Conservation (phyloP, 1,140 invertebrate species). For the Psix sp. region DNA sequence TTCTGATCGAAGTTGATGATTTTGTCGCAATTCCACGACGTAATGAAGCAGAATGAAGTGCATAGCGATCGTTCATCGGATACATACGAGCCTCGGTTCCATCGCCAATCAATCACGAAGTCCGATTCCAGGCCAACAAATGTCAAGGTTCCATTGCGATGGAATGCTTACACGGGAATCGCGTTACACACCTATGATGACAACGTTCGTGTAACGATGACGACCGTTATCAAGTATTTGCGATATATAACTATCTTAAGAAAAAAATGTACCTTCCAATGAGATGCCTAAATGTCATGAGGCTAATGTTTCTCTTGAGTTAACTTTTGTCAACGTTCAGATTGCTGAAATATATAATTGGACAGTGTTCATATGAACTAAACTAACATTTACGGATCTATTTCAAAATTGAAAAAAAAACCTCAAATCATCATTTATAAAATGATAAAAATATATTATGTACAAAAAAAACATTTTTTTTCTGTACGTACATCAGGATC, state of each 20-base stretch:
- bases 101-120: constrained; percentile 69
- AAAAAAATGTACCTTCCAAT: constrained; percentile 26
- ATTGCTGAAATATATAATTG: too few relatives aligned
- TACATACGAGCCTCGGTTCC: constrained; percentile 62
- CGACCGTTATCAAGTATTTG: constrained; percentile 51
- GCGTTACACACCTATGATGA: constrained; percentile 58
- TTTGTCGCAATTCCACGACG: constrained; percentile 63
- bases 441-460: too few relatives aligned
- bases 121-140: constrained; percentile 70
- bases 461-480: too few relatives aligned
- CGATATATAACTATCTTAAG: constrained; percentile 37
- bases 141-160: constrained; percentile 70
- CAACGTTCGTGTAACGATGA: constrained; percentile 54
- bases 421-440: too few relatives aligned
- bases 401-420: too few relatives aligned
- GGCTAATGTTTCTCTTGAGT: neutral
- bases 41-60: constrained; percentile 65
- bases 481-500: too few relatives aligned
- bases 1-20: constrained; percentile 54
- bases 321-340: too few relatives aligned
- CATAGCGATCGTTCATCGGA: constrained; percentile 66
- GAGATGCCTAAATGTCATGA: constrained; percentile 34
- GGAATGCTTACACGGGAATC: constrained; percentile 63
- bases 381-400: too few relatives aligned
- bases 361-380: too few relatives aligned